Conservation (phyloP, 2,797 vertebrate genomes). For the Sebastes taczanowskii region DNA sequence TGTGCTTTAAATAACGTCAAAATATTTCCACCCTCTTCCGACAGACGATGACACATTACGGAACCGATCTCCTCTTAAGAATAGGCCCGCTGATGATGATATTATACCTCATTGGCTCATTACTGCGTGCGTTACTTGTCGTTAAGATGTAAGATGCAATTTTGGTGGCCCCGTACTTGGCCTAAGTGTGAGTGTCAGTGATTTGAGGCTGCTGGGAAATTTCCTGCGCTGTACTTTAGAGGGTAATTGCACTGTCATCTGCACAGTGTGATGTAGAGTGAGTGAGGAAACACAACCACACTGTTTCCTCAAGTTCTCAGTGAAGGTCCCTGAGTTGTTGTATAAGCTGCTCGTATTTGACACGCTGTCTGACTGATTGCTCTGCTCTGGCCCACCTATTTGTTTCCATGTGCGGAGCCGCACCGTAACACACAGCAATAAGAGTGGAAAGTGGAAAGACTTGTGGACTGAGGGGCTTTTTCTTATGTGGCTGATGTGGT, state of each 20-base stretch:
- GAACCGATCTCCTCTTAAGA: neutral
- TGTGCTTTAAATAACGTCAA: neutral
- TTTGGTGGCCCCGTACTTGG: slow-evolving; percentile 32
- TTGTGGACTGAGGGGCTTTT: neutral
- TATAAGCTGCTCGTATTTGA: slow-evolving; percentile 15
- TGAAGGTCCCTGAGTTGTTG: slow-evolving; percentile 10
- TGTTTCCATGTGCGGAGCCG: neutral
- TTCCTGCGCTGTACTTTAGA: slow-evolving; percentile 26
- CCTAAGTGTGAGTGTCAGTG: slow-evolving; percentile 29
- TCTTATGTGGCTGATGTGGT: slow-evolving; percentile 13
- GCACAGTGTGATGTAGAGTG: slow-evolving; percentile 27
- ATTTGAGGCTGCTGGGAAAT: slow-evolving; percentile 52
- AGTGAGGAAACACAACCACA: slow-evolving; percentile 30
- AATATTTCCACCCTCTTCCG: neutral
- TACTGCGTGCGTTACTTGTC: slow-evolving; percentile 17
- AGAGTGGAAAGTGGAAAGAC: slow-evolving; percentile 31
- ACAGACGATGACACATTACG: neutral
- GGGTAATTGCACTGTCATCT: slow-evolving; percentile 44
- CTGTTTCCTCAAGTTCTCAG: slow-evolving; percentile 10
- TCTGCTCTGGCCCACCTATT: neutral
- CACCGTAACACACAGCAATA: neutral
- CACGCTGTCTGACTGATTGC: slow-evolving; percentile 15
- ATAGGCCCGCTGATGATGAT: neutral
- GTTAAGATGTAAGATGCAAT: slow-evolving; percentile 33
- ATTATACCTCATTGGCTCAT: slow-evolving; percentile 12